phyloP scores from a whole-genome alignment of 2,797 vertebrate species.

The Lerista edwardsae region DNA sequence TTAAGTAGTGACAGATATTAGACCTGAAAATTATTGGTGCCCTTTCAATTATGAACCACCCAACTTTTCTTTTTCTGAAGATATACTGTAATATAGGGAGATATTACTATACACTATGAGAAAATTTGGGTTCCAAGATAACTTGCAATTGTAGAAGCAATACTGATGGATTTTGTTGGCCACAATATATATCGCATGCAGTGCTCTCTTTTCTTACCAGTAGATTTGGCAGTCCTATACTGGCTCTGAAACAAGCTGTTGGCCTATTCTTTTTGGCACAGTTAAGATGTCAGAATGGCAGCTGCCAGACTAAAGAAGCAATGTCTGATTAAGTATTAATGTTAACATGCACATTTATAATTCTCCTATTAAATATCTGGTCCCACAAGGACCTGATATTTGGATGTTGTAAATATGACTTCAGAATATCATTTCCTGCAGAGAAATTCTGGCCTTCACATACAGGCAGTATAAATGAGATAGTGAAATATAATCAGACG shows the following conservation, averaged over 20 bases:
- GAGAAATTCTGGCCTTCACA: neutral
- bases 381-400: conserved; percentile 2
- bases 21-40: neutral
- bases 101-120: neutral
- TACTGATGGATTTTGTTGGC: conserved; percentile 33
- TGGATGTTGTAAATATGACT: conserved; percentile 11
- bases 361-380: conserved; percentile 14
- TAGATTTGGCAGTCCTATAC: conserved; percentile 22
- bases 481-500: neutral
- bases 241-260: conserved; percentile 26
- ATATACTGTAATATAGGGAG: neutral
- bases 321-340: conserved; percentile 24
- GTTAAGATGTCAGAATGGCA: conserved; percentile 13
- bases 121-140: neutral
- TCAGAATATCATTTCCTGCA: conserved; percentile 22
- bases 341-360: conserved; percentile 23
- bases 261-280: conserved; percentile 7
- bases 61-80: neutral
- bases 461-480: neutral
- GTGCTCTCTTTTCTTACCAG: neutral
- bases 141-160: conserved; percentile 30
- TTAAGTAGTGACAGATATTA: too few species aligned
- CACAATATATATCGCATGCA: conserved; percentile 16
- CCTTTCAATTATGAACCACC: neutral
- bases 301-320: conserved; percentile 18